Percentiles rank a stretch among this genome's conserved stretches.
Evolutionary conservation across 2,888 invertebrate genomes (phyloP).

Genomic region (Andricus curvator): DNA sequence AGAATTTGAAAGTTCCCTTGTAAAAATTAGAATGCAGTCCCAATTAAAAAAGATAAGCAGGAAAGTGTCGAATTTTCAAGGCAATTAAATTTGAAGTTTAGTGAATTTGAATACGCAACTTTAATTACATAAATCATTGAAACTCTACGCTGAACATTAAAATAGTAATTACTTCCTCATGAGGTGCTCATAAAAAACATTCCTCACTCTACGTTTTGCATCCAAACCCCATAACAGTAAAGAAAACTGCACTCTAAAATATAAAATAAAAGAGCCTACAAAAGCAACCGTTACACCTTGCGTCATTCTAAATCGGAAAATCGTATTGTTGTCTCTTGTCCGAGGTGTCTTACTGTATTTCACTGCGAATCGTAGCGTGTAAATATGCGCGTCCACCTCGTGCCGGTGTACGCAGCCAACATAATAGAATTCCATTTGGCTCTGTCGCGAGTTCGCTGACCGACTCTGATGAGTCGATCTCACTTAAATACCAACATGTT

Average conservation of each 20-base stretch:
- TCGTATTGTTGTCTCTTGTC: slow-evolving; percentile 25
- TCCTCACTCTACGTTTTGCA: slow-evolving; percentile 9
- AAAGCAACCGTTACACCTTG: slow-evolving; percentile 30
- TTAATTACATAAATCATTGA: neutral
- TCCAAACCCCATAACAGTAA: neutral
- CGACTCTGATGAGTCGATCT: slow-evolving; percentile 42
- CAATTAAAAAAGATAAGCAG: neutral
- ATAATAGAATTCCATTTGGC: slow-evolving; percentile 65
- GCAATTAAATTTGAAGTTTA: neutral
- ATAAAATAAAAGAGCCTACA: neutral
- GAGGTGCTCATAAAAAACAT: neutral
- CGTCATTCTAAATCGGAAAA: slow-evolving; percentile 24
- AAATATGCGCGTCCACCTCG: slow-evolving; percentile 24
- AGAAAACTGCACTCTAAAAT: slow-evolving; percentile 8
- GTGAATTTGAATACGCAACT: neutral
- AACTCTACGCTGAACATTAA: neutral
- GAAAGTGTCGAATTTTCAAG: neutral
- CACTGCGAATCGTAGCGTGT: slow-evolving; percentile 27
- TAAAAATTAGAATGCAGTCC: neutral
- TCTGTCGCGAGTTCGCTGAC: slow-evolving; percentile 61
- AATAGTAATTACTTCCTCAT: neutral
- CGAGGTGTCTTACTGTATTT: neutral
- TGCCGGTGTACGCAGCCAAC: slow-evolving; percentile 51
- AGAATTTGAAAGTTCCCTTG: neutral
- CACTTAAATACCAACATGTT: neutral